A percentile compares a stretch with the other conserved stretches of the same genome.
These are phyloP conservation scores for Hypotaenidia okinawae DNA, from an alignment of 2,797 vertebrate genomes.

Conservation along the genomic window DNA sequence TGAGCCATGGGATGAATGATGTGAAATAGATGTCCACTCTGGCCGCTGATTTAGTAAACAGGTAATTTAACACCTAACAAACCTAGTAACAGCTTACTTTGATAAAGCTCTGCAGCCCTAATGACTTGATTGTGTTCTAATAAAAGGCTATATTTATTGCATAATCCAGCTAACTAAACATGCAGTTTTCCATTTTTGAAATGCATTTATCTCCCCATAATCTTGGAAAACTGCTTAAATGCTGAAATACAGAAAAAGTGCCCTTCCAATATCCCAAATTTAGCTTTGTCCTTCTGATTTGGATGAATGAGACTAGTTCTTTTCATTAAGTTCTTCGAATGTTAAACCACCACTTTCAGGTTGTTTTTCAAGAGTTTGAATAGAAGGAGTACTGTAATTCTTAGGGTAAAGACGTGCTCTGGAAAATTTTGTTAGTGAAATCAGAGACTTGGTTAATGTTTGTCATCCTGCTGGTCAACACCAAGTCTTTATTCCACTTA, in stretches of 20 bases:
- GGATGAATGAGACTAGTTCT: fast-evolving
- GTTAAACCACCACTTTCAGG: background rate
- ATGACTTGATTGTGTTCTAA: background rate
- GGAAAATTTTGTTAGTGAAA: background rate
- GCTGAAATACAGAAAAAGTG: background rate
- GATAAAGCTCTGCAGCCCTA: background rate
- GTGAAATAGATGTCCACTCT: background rate
- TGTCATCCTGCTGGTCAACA: background rate
- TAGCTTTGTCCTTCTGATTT: background rate
- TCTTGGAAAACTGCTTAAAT: background rate
- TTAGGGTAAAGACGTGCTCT: background rate
- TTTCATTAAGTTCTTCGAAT: background rate
- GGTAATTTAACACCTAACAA: background rate
- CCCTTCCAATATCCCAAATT: background rate
- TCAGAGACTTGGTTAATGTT: background rate
- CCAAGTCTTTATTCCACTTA: background rate
- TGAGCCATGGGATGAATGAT: background rate
- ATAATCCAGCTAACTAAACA: background rate
- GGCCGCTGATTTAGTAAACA: background rate
- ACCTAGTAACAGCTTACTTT: background rate
- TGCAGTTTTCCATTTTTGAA: background rate
- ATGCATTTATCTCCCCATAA: background rate
- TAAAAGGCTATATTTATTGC: background rate
- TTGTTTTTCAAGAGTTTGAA: background rate
- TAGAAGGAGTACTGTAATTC: background rate